These are phyloP conservation scores for Acleris literana DNA, from an alignment of 2,888 invertebrate species.

Conservation along the genomic window DNA sequence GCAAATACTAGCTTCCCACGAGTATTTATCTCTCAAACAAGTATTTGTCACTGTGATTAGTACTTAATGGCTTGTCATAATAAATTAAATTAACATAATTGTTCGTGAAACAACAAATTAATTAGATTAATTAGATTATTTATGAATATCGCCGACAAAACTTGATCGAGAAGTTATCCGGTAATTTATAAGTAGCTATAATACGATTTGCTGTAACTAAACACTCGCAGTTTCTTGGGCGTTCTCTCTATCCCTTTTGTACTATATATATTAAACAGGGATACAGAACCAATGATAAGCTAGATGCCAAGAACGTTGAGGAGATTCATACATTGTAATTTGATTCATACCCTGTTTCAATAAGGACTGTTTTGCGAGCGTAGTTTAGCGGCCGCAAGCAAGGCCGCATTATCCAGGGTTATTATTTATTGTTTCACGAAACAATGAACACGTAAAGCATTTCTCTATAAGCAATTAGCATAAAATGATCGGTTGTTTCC, in stretches of 20 bases:
- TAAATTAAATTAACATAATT: constrained; percentile 23
- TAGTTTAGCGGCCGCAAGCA: constrained; percentile 5
- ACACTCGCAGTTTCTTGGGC: too few species aligned
- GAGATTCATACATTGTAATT: background rate
- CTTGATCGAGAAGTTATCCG: constrained; percentile 19
- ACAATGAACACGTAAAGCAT: constrained; percentile 78
- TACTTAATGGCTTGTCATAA: constrained; percentile 34
- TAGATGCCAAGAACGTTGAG: too few species aligned
- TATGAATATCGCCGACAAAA: constrained; percentile 23
- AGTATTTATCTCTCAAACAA: constrained; percentile 15
- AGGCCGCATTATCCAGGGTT: constrained; percentile 32
- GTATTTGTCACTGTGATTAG: constrained; percentile 18
- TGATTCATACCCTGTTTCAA: constrained; percentile 5
- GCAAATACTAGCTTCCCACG: constrained; percentile 16
- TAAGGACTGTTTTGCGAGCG: constrained; percentile 8
- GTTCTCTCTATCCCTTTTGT: too few species aligned
- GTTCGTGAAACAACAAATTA: constrained; percentile 37
- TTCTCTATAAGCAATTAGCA: constrained; percentile 74
- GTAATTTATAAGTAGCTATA: background rate
- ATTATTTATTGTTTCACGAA: constrained; percentile 70
- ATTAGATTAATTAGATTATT: too few species aligned
- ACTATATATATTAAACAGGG: background rate
- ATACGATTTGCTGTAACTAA: too few species aligned
- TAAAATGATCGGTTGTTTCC: constrained; percentile 59
- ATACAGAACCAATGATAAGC: too few species aligned